Percentiles rank a stretch among this genome's conserved stretches.
These are phyloP conservation scores for Ophonus ardosiacus DNA, from an alignment of 2,888 invertebrate genomes.

Conservation along the genomic window DNA sequence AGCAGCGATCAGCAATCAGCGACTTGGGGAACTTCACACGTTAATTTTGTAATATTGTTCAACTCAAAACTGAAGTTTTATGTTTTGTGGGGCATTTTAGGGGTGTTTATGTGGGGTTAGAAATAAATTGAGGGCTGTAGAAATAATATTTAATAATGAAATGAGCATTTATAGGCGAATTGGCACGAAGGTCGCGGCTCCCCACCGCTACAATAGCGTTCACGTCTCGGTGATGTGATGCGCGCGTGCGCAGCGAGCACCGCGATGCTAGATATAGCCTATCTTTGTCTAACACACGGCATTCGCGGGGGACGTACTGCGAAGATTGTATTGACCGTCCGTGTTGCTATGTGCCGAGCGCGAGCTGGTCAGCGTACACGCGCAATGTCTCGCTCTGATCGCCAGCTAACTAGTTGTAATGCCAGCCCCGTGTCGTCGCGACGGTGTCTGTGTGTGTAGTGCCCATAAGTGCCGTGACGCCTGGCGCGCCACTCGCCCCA, in stretches of 20 bases:
- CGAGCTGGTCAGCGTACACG: constrained; percentile 39
- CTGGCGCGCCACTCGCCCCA: background rate
- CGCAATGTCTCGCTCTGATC: constrained; percentile 49
- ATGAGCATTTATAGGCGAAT: constrained; percentile 52
- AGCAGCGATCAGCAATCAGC: constrained; percentile 70
- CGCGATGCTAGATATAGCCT: background rate
- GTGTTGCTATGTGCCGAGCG: constrained; percentile 52
- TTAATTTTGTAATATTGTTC: constrained; percentile 69
- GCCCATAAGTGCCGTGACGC: background rate
- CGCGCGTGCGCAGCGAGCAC: constrained; percentile 23
- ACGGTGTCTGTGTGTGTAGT: constrained; percentile 1
- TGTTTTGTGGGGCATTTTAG: background rate
- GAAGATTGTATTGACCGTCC: too few relatives aligned
- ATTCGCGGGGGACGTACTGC: too few relatives aligned
- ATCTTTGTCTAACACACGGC: background rate
- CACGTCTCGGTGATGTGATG: constrained; percentile 64
- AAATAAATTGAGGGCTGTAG: constrained; percentile 4
- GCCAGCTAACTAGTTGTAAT: constrained; percentile 57
- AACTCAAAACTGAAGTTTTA: constrained; percentile 70
- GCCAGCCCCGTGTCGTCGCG: constrained; percentile 44
- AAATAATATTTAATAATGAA: constrained; percentile 7
- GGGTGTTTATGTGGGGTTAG: background rate
- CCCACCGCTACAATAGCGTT: constrained; percentile 66
- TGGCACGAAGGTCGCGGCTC: constrained; percentile 66
- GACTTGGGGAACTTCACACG: constrained; percentile 71